phyloP scores from a whole-genome alignment of 2,113 vertebrate species.

The Epinephelus cyanopodus region DNA sequence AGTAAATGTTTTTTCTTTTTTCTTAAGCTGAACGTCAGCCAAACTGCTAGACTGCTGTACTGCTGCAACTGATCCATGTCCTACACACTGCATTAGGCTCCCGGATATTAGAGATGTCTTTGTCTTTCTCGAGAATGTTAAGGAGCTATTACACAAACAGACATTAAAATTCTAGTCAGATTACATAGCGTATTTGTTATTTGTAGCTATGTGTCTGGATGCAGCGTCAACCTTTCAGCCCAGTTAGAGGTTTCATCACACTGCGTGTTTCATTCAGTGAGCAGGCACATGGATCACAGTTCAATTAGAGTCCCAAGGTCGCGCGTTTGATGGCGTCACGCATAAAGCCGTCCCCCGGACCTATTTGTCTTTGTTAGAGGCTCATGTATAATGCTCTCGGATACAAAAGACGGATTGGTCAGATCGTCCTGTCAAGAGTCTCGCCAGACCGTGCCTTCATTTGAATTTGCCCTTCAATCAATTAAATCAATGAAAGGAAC shows the following conservation, averaged over 20 bases:
- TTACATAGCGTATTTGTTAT: slow-evolving; percentile 45
- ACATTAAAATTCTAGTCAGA: slow-evolving; percentile 53
- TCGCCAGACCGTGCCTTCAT: slow-evolving; percentile 72
- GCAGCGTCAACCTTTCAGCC: slow-evolving; percentile 33
- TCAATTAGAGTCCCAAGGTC: slow-evolving; percentile 82
- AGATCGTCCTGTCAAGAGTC: slow-evolving; percentile 67
- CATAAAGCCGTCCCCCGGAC: slow-evolving; percentile 61
- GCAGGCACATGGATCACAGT: slow-evolving; percentile 71
- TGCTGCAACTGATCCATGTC: slow-evolving; percentile 54
- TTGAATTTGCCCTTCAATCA: slow-evolving; percentile 79
- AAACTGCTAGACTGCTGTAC: slow-evolving; percentile 39
- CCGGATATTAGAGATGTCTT: slow-evolving; percentile 44
- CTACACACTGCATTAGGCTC: slow-evolving; percentile 31
- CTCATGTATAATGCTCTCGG: slow-evolving; percentile 62
- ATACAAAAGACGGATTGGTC: slow-evolving; percentile 73
- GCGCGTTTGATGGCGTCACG: slow-evolving; percentile 62
- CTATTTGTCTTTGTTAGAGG: slow-evolving; percentile 84
- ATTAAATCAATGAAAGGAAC: slow-evolving; percentile 82
- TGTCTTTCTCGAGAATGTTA: slow-evolving; percentile 30
- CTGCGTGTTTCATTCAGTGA: slow-evolving; percentile 54
- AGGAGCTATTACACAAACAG: slow-evolving; percentile 47
- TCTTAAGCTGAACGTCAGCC: slow-evolving; percentile 39
- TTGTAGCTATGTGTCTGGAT: slow-evolving; percentile 23
- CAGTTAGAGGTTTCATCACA: slow-evolving; percentile 45
- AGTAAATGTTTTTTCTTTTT: slow-evolving; percentile 20